Percentiles rank a stretch among this genome's conserved stretches.
Conservation (phyloP, 2,888 invertebrate genomes). For the Pandemis heparana region DNA sequence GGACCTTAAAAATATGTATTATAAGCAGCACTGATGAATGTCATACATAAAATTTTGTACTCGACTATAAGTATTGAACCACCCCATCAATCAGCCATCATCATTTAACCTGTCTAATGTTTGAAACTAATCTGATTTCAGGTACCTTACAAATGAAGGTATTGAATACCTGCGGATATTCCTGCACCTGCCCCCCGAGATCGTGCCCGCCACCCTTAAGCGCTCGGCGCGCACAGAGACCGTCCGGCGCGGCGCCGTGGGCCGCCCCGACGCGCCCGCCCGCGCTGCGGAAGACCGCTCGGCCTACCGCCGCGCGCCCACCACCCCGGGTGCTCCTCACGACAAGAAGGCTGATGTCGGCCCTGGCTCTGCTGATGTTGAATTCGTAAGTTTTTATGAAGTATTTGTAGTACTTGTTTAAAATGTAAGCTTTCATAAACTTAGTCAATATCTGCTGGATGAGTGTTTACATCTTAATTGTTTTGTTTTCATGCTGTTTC, state of each 20-base stretch:
- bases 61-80: no score
- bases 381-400: constrained; percentile 87
- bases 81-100: neutral
- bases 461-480: no score
- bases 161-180: constrained; percentile 98
- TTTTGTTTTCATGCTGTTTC: no score
- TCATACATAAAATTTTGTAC: no score
- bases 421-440: no score
- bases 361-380: constrained; percentile 96
- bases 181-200: constrained; percentile 98
- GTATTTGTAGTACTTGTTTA: no score
- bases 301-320: constrained; percentile 92
- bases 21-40: no score
- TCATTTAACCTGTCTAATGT: neutral
- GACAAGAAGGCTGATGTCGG: constrained; percentile 99
- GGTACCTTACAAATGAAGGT: constrained; percentile 98
- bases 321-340: constrained; percentile 86
- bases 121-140: constrained; percentile 54
- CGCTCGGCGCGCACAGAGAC: constrained; percentile 95
- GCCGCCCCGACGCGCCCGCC: constrained; percentile 89
- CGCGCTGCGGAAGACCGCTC: constrained; percentile 93
- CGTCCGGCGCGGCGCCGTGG: constrained; percentile 90
- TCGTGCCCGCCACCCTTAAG: constrained; percentile 99
- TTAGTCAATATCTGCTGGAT: no score
- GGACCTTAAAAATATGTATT: no score